These are phyloP conservation scores for Tribolium castaneum DNA, from an alignment of 1,140 invertebrate species.

Conservation along the genomic window DNA sequence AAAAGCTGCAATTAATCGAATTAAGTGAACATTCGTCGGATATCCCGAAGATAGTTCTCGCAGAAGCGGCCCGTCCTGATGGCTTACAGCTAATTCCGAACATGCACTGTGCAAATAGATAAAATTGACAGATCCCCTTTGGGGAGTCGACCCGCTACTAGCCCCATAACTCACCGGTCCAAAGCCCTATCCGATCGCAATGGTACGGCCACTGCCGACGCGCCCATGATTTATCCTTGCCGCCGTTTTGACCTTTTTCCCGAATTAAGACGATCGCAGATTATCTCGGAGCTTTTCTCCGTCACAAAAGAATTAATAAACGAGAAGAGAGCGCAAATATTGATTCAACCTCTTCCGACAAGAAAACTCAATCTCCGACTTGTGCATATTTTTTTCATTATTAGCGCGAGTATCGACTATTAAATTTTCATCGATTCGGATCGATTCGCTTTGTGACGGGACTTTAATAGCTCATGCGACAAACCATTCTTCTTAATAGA, in stretches of 20 bases:
- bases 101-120: constrained; percentile 39
- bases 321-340: constrained; percentile 13
- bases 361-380: constrained; percentile 2
- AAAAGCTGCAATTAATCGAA: constrained; percentile 34
- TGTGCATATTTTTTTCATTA: constrained; percentile 2
- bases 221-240: constrained; percentile 32
- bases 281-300: constrained; percentile 7
- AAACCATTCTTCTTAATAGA: constrained; percentile 10
- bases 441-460: constrained; percentile 1
- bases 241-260: neutral
- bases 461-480: constrained; percentile 14
- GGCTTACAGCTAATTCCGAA: constrained; percentile 37
- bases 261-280: neutral
- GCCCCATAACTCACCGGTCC: constrained; percentile 18
- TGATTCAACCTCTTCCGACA: constrained; percentile 20
- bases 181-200: neutral
- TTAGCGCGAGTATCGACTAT: neutral
- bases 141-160: constrained; percentile 16
- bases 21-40: constrained; percentile 33
- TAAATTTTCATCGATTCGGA: neutral
- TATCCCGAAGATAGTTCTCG: constrained; percentile 26
- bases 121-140: constrained; percentile 38
- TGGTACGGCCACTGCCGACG: constrained; percentile 10
- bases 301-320: constrained; percentile 24
- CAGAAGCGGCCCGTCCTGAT: constrained; percentile 5